phyloP scores from a whole-genome alignment of 1,140 invertebrate genomes.

The Acromyrmex echinatior region DNA sequence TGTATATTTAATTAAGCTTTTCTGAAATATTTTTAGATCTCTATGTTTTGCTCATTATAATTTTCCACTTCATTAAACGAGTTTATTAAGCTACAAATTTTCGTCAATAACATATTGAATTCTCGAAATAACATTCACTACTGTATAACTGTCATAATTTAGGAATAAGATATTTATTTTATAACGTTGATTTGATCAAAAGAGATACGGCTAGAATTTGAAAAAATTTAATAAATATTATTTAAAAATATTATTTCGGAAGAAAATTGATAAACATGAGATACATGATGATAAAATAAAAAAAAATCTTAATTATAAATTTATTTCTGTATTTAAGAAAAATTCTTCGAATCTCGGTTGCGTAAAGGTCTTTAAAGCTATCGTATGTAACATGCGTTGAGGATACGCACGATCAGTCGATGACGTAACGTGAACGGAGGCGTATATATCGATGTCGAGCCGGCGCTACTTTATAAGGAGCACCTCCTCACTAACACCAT shows the following conservation, averaged over 20 bases:
- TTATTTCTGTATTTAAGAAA: slow-evolving; percentile 6
- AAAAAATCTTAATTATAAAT: slow-evolving; percentile 13
- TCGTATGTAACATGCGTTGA: slow-evolving; percentile 55
- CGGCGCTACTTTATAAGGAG: slow-evolving; percentile 84
- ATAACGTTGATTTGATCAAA: neutral
- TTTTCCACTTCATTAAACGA: slow-evolving; percentile 21
- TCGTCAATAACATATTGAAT: neutral
- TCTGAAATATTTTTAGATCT: neutral
- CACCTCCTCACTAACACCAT: slow-evolving; percentile 76
- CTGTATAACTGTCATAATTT: neutral
- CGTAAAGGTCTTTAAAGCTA: slow-evolving; percentile 49
- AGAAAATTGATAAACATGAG: neutral
- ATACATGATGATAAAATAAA: neutral
- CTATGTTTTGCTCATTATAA: neutral
- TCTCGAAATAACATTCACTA: slow-evolving; percentile 10
- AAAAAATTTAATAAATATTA: neutral
- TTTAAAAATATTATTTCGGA: neutral
- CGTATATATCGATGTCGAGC: slow-evolving; percentile 74
- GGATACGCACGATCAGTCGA: slow-evolving; percentile 74
- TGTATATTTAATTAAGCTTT: slow-evolving; percentile 25
- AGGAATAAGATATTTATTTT: neutral
- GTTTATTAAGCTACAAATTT: neutral
- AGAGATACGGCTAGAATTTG: neutral
- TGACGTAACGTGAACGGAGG: slow-evolving; percentile 81
- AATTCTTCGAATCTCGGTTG: slow-evolving; percentile 18